These are phyloP conservation scores for Dorcus parallelipipedus DNA, from an alignment of 2,888 invertebrate species.

Conservation along the genomic window DNA sequence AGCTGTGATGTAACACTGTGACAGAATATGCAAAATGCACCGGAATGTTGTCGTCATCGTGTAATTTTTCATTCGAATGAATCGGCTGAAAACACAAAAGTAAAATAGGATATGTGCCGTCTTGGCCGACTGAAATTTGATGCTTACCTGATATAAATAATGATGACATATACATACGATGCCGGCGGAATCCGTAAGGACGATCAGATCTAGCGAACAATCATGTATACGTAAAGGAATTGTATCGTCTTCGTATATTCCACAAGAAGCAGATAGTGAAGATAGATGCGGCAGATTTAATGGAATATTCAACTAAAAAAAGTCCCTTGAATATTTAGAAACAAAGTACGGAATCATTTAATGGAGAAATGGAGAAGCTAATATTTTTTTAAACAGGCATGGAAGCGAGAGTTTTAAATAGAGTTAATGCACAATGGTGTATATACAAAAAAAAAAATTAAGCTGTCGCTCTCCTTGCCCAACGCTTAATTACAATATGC, in stretches of 20 bases:
- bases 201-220: conserved; percentile 75
- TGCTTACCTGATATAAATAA: conserved; percentile 66
- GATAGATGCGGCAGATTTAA: conserved; percentile 73
- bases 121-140: neutral
- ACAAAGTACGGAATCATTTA: neutral
- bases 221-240: conserved; percentile 78
- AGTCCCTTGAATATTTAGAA: conserved; percentile 1
- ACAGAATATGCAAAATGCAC: conserved; percentile 85
- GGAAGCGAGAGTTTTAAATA: too few relatives aligned
- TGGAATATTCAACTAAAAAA: conserved; percentile 74
- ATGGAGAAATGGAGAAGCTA: too few relatives aligned
- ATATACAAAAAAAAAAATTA: too few relatives aligned
- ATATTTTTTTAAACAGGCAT: too few relatives aligned
- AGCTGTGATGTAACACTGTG: conserved; percentile 77
- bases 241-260: conserved; percentile 76
- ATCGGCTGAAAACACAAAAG: conserved; percentile 49
- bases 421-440: too few relatives aligned
- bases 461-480: too few relatives aligned
- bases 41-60: conserved; percentile 55
- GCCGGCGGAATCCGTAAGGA: conserved; percentile 70
- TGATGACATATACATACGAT: conserved; percentile 78
- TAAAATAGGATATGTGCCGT: conserved; percentile 3
- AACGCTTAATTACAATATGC: too few relatives aligned
- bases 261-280: conserved; percentile 52
- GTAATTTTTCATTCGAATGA: conserved; percentile 51